Base-by-base conservation (phyloP, 2,113 vertebrate genomes). In the Corythoichthys haematopterus region DNA sequence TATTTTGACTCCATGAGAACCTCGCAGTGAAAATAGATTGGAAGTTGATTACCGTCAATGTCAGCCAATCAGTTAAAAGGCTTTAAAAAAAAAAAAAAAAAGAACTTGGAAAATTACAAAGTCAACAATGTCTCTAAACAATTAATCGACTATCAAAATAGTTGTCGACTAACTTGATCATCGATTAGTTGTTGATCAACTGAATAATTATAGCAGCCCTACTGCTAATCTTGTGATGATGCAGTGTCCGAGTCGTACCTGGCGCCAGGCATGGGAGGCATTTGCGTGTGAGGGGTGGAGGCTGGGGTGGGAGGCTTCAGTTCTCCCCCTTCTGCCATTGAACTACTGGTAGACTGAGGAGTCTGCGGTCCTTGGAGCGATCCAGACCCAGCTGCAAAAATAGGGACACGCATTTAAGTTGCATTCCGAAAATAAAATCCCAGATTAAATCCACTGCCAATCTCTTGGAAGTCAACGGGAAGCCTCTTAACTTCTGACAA, bases 321-420 rank as follows among this genome's bases (percentile, higher is more conserved):
- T 86, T 99, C 97, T 87, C 94, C 95, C 88, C 97, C 95, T 82
- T 98, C 97, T 76, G 97, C 94, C 97, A 99, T 98, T 5, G 97
- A 99, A 86, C 97, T 98, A 90, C 94, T 98, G 81, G 96, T 98
- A 72, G 97, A 98, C 90, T 98, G 97, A 76, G 97, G 97, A 13
- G 97, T 99, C 87, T 98, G 97, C 70, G 97, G 97, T 60, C 97
- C 97, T 88, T 99, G 97, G 86, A 98, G 94, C 47, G 97, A 99
- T 80, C 97, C 97, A 71, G 97, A 99, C 73, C 97, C 97, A 65
- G 97, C 97, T 99, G 91, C 48, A 81, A 75, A 76, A 2, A 16
- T 64, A 3, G 7, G 58, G 38, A 3, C 37, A 45, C 38, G 4
- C 7, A 61, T 61, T 38, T 1, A 11, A 63, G 38, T 7, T 12